phyloP scores from a whole-genome alignment of 2,888 invertebrate species.

The Hylaea fasciaria region DNA sequence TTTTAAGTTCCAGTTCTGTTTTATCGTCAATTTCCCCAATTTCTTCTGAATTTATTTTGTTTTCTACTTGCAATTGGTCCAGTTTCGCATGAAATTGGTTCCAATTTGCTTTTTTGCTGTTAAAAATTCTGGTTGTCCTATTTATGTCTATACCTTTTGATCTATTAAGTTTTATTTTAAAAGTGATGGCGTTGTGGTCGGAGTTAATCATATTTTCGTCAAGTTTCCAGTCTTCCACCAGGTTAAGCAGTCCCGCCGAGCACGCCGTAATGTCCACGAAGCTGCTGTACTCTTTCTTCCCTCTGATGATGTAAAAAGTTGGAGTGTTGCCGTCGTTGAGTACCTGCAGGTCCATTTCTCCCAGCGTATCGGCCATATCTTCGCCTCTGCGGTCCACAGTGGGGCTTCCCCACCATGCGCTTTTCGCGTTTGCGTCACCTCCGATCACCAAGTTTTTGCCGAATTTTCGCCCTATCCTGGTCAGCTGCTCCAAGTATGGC shows the following conservation, averaged over 20 bases:
- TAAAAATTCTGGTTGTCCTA: neutral
- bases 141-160: slow-evolving; percentile 7
- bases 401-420: neutral
- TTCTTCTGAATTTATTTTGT: neutral
- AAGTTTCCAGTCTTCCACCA: slow-evolving; percentile 34
- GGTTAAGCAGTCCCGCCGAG: slow-evolving; percentile 24
- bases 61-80: neutral
- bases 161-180: slow-evolving; percentile 30
- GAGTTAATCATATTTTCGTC: slow-evolving; percentile 33
- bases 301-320: slow-evolving; percentile 43
- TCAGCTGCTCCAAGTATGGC: slow-evolving; percentile 29
- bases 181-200: slow-evolving; percentile 41
- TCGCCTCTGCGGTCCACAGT: neutral
- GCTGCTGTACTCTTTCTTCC: slow-evolving; percentile 27
- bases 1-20: neutral
- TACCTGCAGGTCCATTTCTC: slow-evolving; percentile 37
- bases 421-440: neutral
- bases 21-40: neutral
- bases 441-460: neutral
- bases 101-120: slow-evolving; percentile 8
- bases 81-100: neutral
- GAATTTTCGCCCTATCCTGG: neutral
- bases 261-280: slow-evolving; percentile 44
- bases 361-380: slow-evolving; percentile 7
- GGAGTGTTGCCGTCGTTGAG: slow-evolving; percentile 43